Evolutionary conservation across 2,797 vertebrate genomes (phyloP).

Genomic region (Silurus aristotelis): DNA sequence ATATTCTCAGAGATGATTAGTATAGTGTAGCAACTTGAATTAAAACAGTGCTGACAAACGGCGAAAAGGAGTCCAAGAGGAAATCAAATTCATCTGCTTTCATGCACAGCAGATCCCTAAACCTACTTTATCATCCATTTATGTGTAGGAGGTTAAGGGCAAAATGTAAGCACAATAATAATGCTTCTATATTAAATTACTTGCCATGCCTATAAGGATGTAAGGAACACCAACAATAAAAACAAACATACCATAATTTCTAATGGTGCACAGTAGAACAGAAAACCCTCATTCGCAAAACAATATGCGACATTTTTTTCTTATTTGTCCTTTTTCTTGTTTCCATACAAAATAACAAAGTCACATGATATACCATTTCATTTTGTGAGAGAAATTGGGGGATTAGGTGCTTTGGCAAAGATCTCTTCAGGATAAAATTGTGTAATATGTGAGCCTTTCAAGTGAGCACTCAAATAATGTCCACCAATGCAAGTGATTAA

Average conservation of each 20-base stretch:
- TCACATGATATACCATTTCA: background rate
- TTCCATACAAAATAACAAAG: no score
- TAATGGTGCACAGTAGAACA: background rate
- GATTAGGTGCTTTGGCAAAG: background rate
- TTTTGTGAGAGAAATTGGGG: background rate
- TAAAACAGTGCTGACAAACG: background rate
- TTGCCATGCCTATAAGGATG: background rate
- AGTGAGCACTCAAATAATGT: background rate
- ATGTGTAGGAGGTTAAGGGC: background rate
- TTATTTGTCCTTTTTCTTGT: background rate
- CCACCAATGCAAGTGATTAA: background rate
- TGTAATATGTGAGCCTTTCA: background rate
- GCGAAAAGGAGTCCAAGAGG: background rate
- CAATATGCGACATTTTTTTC: background rate
- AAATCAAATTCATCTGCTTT: background rate
- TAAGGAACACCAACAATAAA: background rate
- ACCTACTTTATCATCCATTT: background rate
- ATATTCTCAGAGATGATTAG: background rate
- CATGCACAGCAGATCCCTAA: background rate
- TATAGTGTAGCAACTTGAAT: background rate
- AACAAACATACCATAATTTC: background rate
- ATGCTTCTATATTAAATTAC: background rate
- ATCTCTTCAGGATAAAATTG: background rate
- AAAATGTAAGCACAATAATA: constrained; percentile 13
- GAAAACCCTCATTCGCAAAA: background rate